Base-by-base conservation (phyloP, 2,888 invertebrate species). In the Orchesella flavescens region DNA sequence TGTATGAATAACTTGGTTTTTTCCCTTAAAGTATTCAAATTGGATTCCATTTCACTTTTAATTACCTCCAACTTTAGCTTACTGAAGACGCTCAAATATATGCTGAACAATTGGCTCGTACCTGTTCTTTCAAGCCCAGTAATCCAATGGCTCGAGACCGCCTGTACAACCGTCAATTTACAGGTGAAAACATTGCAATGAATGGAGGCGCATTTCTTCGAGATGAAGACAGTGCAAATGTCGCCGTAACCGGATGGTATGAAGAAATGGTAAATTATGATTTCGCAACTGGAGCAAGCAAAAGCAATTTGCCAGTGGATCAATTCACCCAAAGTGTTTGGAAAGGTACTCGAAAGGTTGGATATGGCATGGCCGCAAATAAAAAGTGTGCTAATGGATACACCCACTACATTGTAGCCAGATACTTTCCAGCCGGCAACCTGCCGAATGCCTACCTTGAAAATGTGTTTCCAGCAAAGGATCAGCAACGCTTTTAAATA, bases 111-210 rank as follows among this genome's bases (percentile, higher is more conserved):
- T 17, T 78, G 12, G 69, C 78, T 17, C 59, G 61, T 15, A 71
- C 78, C 1, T 78, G 78, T 17, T 61, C 69, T n/a, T 78, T 78
- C 21, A 78, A 78, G 19, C 78, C 78, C 5, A 78, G 78, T 34
- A 71, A 78, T 61, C 78, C 78, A 0, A 15, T 78, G 49, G 44
- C 78, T 13, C 59, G 78, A 13, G 69, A 78, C 19, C 78, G 78
- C 15, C 7, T 78, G 17, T 78, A 78, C 19, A 61, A 69, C 53
- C 69, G 61, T 17, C 78, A 78, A 34, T 78, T 78, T 19, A 78
- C 78, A 4, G 78, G 78, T 12, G 78, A 78, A 71, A 78, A 78
- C 55, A 78, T 78, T 53, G 78, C 78, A 3, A 78, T 78, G 78
- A 78, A 78, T 49, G 78, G 78, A 17, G 78, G 78, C n/a, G 19